Evolutionary conservation across 2,797 vertebrate genomes (phyloP), one percentile per base, ranked within the genome.

Genomic region (Chromobotia macracanthus): DNA sequence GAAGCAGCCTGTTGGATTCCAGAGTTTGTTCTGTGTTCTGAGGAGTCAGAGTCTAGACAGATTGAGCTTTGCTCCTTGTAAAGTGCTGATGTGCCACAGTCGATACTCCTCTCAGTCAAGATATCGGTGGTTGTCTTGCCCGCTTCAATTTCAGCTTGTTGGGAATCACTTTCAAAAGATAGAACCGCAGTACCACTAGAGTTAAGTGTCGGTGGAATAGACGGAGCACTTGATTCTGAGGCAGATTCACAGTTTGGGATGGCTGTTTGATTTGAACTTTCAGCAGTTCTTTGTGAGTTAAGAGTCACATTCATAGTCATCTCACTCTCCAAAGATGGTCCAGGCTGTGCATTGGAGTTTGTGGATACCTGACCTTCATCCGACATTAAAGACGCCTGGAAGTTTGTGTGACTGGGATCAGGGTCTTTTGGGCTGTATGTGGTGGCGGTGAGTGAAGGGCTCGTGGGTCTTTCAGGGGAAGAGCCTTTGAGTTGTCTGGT

Each of bases 1-100:
- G 12, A 3, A 41, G 53, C 11, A 7, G 31, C 25, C 13, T 67
- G 31, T 38, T 23, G 50, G 18, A 55, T 35, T 77, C 66, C 77
- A 31, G 48, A 74, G 56, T 58, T 75, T 72, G 73, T 79, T 89
- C 70, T 35, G 86, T 80, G 87, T 84, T 69, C 90, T 79, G 85
- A 74, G 85, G 79, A 13, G 61, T 31, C 31, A 3, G 31, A 31
- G 31, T 81, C 53, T 28, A 74, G 61, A 28, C 44, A 10, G 56
- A 48, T 48, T 18, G 21, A 79, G 69, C 60, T 72, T 72, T 72
- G 48, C 46, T 72, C 75, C 21, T 63, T 74, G 56, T 69, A 70
- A 79, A 79, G 76, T 75, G 81, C 65, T 72, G 69, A 64, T 23
- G 68, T 51, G 60, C 25, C 19, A 4, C 28, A 38, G 63, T 35